These are phyloP conservation scores for Megaceryle torquata DNA, from an alignment of 2,113 vertebrate genomes.

Conservation along the genomic window DNA sequence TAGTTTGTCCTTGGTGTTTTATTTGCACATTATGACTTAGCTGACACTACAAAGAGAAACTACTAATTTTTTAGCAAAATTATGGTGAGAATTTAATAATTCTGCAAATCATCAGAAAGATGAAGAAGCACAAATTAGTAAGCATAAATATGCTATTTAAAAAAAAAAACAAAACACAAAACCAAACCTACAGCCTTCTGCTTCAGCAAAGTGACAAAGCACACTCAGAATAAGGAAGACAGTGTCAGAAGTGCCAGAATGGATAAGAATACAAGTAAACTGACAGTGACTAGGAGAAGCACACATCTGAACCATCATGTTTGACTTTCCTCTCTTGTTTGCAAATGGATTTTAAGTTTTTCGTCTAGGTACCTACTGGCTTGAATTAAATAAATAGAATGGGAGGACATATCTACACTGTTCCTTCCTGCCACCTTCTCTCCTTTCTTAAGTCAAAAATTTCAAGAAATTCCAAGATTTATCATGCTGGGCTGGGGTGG, in stretches of 20 bases:
- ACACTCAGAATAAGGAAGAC: background rate
- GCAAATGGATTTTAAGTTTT: background rate
- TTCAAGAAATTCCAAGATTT: constrained; percentile 5
- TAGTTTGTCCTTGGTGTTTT: background rate
- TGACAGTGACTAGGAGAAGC: background rate
- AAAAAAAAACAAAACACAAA: background rate
- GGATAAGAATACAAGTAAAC: background rate
- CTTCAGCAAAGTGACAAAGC: background rate
- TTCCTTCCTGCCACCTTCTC: background rate
- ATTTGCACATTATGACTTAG: background rate
- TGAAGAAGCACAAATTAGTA: background rate
- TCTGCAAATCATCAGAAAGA: background rate
- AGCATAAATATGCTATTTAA: background rate
- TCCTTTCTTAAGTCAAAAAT: background rate
- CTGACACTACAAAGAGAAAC: background rate
- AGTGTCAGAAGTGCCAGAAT: background rate
- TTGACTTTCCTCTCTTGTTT: background rate
- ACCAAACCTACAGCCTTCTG: background rate
- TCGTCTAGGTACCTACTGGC: background rate
- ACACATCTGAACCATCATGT: background rate
- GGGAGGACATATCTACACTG: background rate
- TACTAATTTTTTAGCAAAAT: background rate
- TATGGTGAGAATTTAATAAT: background rate
- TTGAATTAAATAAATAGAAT: background rate
- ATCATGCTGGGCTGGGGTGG: no score